Evolutionary conservation across 1,140 invertebrate species (phyloP).

Genomic region (Limonius californicus): DNA sequence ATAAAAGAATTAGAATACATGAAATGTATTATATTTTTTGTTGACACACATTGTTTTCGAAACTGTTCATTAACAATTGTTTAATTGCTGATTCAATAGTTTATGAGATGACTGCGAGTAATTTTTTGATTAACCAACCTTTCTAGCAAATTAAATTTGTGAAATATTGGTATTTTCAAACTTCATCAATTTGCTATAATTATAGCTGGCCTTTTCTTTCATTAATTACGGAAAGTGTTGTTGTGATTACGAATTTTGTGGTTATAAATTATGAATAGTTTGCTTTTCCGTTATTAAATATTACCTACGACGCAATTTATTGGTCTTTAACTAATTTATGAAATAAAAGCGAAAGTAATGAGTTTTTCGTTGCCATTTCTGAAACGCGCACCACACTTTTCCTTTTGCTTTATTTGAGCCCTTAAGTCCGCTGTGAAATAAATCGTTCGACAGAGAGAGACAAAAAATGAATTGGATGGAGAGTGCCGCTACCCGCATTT

Average conservation of each 20-base stretch:
- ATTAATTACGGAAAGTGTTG: background rate
- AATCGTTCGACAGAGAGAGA: background rate
- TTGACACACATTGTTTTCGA: too few relatives aligned
- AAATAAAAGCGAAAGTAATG: background rate
- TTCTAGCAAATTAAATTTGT: too few relatives aligned
- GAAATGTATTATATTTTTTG: too few relatives aligned
- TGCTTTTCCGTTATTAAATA: background rate
- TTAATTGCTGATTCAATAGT: too few relatives aligned
- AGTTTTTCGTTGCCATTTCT: background rate
- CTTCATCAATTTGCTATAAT: too few relatives aligned
- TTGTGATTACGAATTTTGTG: background rate
- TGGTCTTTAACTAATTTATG: background rate
- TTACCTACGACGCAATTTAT: background rate
- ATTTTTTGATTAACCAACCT: too few relatives aligned
- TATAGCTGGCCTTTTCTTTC: background rate
- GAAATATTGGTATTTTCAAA: too few relatives aligned
- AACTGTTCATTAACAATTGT: too few relatives aligned
- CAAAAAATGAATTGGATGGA: background rate
- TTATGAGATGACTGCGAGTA: too few relatives aligned
- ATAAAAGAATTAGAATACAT: too few relatives aligned
- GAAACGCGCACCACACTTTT: background rate
- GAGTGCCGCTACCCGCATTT: constrained; percentile 2
- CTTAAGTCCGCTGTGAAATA: background rate
- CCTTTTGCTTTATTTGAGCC: background rate
- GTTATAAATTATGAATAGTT: background rate